phyloP scores from a whole-genome alignment of 2,113 vertebrate genomes.

The Tretioscincus oriximinensis region DNA sequence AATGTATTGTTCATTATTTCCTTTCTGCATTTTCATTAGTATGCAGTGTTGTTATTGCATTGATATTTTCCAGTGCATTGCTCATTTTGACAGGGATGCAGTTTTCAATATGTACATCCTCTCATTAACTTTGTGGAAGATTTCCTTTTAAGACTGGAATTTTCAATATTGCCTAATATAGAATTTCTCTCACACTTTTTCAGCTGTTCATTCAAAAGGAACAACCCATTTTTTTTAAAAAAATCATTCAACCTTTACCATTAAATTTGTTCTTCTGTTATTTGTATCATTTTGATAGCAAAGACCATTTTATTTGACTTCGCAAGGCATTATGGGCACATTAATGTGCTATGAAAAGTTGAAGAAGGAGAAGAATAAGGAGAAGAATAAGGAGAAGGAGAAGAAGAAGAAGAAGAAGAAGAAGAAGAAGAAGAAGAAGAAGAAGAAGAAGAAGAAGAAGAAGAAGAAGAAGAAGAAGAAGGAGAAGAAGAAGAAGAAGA shows the following conservation, averaged over 20 bases:
- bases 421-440: too few relatives aligned
- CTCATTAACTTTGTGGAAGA: background rate
- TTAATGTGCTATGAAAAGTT: too few relatives aligned
- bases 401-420: too few relatives aligned
- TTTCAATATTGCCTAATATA: background rate
- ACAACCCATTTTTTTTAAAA: background rate
- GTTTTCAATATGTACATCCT: background rate
- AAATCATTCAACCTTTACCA: conserved; percentile 20
- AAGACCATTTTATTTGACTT: too few relatives aligned
- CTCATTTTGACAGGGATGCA: background rate
- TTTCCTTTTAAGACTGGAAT: background rate
- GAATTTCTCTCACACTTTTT: background rate
- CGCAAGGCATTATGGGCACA: too few relatives aligned
- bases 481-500: too few relatives aligned
- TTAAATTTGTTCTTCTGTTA: conserved; percentile 15
- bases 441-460: too few relatives aligned
- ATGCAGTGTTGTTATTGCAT: background rate
- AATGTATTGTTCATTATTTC: background rate
- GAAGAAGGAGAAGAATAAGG: too few relatives aligned
- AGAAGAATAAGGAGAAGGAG: too few relatives aligned
- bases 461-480: too few relatives aligned
- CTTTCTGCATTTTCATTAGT: background rate
- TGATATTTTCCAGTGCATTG: background rate
- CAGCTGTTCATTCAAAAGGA: background rate
- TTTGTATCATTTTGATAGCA: too few relatives aligned